Evolutionary conservation across 2,113 vertebrate genomes (phyloP), one percentile per base, ranked within the genome.

Genomic region (Mormyrus iriodes): DNA sequence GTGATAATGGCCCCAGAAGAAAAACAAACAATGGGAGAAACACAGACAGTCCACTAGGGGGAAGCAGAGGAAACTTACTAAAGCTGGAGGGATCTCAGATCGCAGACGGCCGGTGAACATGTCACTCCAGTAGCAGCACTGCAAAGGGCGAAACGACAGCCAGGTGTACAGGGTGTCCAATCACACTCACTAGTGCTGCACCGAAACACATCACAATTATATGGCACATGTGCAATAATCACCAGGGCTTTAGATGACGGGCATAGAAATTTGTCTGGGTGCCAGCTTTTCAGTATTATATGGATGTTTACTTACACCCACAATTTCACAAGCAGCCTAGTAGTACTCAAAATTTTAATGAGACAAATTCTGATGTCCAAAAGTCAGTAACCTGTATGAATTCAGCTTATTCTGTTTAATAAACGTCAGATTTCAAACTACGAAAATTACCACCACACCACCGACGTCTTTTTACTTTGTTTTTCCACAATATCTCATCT

Each of bases 61-160:
- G 48, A 46, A 88, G 51, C n/a, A 49, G 9, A 0, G 88, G 8
- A n/a, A 42, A 92, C 94, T 96, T 95, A 99, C 98, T 97, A 99
- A 92, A 49, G 98, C 97, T 3, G 97, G 95, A n/a, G 98, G 98
- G 90, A 99, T 99, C 95, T 99, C 98, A 6, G 97, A 95, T 51
- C 98, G 97, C 82, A 99, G 94, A 15, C 98, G 97, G 42, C 98
- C 98, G 0, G 98, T 99, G 92, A 99, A 99, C 98, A 99, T 99
- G 93, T 99, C 98, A 48, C 98, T 99, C 98, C 98, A 99, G 89
- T 98, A 97, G 94, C 98, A 99, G 88, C 96, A 95, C 98, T 99
- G 90, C 86, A 58, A 73, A 69, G 61, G 19, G 51, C 27, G 89
- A 1, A 88, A 52, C 53, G 19, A 83, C 21, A 84, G 39, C 4